Conservation (phyloP, 2,113 vertebrate species). For the Platysternon megacephalum region DNA sequence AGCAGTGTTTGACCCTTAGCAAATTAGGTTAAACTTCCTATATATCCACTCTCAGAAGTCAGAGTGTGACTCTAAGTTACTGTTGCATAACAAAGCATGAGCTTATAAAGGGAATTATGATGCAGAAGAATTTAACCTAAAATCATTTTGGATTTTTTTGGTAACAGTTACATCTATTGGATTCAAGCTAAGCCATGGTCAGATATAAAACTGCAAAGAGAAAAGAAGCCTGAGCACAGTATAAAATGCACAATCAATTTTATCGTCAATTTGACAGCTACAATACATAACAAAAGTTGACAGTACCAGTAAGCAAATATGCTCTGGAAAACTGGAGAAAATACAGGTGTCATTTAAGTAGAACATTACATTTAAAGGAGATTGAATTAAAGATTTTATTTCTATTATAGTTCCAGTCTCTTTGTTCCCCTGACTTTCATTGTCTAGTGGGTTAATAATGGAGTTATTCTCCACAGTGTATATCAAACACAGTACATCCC, state of each 20-base stretch:
- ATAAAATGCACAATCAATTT: neutral
- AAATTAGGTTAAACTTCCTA: neutral
- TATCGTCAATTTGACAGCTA: neutral
- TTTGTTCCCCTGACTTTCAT: neutral
- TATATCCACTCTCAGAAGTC: neutral
- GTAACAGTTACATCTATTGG: neutral
- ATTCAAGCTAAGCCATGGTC: neutral
- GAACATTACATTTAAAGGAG: neutral
- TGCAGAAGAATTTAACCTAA: neutral
- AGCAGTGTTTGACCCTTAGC: neutral
- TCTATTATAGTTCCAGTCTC: neutral
- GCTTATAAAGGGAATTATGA: neutral
- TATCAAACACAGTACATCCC: neutral
- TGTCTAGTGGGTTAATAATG: neutral
- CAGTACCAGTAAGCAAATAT: neutral
- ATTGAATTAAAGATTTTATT: neutral
- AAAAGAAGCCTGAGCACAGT: neutral
- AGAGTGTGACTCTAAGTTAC: neutral
- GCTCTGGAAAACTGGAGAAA: neutral
- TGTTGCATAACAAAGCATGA: neutral
- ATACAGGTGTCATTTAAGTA: neutral
- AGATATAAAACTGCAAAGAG: neutral
- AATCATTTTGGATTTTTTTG: neutral
- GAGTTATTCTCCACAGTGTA: neutral
- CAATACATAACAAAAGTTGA: neutral